Evolutionary conservation across 2,888 invertebrate species (phyloP).

Genomic region (Acleris emargana): DNA sequence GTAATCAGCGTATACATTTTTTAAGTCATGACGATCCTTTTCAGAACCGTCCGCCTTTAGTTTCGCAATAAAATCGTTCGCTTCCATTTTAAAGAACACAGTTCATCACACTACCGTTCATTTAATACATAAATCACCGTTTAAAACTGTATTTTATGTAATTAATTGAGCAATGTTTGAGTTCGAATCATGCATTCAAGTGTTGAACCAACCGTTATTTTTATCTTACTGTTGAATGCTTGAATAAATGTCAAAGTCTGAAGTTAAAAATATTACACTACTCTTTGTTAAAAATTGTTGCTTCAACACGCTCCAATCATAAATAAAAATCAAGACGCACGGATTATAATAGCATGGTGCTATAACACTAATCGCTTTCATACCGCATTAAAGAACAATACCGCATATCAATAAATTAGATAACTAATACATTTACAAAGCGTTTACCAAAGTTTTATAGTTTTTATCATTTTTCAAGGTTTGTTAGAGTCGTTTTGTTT

Average conservation of each 20-base stretch:
- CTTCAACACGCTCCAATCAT: too few species aligned
- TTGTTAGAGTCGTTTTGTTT: too few species aligned
- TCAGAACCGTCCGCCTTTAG: constrained; percentile 62
- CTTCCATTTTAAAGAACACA: constrained; percentile 54
- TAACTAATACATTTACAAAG: neutral
- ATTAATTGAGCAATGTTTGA: constrained; percentile 8
- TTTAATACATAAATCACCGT: constrained; percentile 12
- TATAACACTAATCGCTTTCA: too few species aligned
- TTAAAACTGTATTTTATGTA: neutral
- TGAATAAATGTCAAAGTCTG: constrained; percentile 5
- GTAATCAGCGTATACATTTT: constrained; percentile 52
- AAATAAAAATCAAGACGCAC: too few species aligned
- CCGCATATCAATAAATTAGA: too few species aligned
- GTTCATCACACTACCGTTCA: constrained; percentile 7
- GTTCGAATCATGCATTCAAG: neutral
- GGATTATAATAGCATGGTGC: too few species aligned
- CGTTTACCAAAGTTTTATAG: too few species aligned
- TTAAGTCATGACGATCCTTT: constrained; percentile 55
- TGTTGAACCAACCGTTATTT: constrained; percentile 3
- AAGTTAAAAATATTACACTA: neutral
- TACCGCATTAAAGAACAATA: too few species aligned
- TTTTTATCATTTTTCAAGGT: too few species aligned
- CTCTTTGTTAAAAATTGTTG: neutral
- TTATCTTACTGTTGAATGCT: neutral
- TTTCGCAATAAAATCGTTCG: constrained; percentile 61